Percentiles rank a stretch among this genome's conserved stretches.
phyloP scores from a whole-genome alignment of 2,888 invertebrate species.

The Orchesellides sinensis region DNA sequence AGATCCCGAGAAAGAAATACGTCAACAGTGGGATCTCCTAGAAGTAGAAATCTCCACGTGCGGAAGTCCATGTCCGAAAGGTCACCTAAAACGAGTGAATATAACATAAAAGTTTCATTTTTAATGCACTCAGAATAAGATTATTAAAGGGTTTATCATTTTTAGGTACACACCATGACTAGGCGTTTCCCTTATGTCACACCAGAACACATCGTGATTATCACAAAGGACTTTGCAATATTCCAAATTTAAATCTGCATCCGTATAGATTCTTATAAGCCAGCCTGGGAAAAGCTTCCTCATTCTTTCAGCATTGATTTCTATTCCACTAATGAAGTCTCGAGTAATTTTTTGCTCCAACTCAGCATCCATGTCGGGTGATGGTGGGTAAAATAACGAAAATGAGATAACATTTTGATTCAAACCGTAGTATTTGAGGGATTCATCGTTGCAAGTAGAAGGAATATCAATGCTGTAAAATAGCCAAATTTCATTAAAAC shows the following conservation, averaged over 20 bases:
- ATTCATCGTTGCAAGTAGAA: no score
- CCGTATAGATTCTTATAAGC: background rate
- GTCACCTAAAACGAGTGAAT: background rate
- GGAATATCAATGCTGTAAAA: no score
- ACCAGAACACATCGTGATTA: conserved; percentile 27
- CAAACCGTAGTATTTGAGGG: no score
- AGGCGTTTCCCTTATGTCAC: conserved; percentile 7
- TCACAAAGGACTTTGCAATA: conserved; percentile 4
- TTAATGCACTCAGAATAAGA: background rate
- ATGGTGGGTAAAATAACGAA: no score
- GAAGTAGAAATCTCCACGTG: conserved; percentile 20
- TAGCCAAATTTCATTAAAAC: no score
- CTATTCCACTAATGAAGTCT: no score
- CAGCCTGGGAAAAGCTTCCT: conserved; percentile 11
- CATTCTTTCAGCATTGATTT: no score
- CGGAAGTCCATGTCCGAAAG: background rate
- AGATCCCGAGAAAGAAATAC: conserved; percentile 11
- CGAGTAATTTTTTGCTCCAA: no score
- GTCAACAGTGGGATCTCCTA: conserved; percentile 38
- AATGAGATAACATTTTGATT: no score
- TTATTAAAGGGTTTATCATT: background rate
- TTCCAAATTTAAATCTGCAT: background rate
- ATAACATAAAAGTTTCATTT: background rate
- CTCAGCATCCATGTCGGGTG: no score
- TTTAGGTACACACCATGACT: background rate